Conservation (phyloP, 1,140 invertebrate genomes). For the Orius laevigatus region DNA sequence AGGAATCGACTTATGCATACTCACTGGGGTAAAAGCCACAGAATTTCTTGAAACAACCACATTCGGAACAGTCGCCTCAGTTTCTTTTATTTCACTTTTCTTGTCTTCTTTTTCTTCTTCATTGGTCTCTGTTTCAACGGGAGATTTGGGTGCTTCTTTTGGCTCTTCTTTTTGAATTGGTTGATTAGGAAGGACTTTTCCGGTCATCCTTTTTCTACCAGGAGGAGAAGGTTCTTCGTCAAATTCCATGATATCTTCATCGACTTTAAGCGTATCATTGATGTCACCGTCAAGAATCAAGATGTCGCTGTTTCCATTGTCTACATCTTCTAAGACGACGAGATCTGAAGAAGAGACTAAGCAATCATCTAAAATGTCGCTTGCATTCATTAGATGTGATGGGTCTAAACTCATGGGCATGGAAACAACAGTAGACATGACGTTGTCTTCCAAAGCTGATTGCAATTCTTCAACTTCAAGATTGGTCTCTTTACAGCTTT, state of each 20-base stretch:
- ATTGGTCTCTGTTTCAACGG: conserved; percentile 23
- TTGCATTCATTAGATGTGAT: conserved; percentile 15
- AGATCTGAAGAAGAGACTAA: conserved; percentile 19
- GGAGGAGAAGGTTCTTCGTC: conserved; percentile 21
- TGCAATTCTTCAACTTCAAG: conserved; percentile 22
- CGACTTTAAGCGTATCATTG: conserved; percentile 17
- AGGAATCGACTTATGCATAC: conserved; percentile 15
- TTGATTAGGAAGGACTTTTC: conserved; percentile 22
- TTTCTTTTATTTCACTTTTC: not conserved
- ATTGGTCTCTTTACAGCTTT: conserved; percentile 21
- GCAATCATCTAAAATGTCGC: conserved; percentile 21
- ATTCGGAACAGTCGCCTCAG: conserved; percentile 6
- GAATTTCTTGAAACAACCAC: conserved; percentile 13
- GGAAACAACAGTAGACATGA: conserved; percentile 19
- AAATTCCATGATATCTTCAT: conserved; percentile 20
- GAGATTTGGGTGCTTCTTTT: conserved; percentile 30
- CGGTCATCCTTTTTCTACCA: conserved; percentile 19
- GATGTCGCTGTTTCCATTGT: conserved; percentile 28
- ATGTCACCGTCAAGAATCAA: conserved; percentile 19
- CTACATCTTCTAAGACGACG: conserved; percentile 19
- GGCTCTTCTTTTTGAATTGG: conserved; percentile 19
- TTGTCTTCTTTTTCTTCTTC: not conserved
- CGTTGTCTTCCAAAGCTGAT: conserved; percentile 19
- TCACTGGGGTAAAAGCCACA: conserved; percentile 14
- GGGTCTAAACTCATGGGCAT: conserved; percentile 20